phyloP scores from a whole-genome alignment of 23 tunicate genomes.

The Ascidia mentula region DNA sequence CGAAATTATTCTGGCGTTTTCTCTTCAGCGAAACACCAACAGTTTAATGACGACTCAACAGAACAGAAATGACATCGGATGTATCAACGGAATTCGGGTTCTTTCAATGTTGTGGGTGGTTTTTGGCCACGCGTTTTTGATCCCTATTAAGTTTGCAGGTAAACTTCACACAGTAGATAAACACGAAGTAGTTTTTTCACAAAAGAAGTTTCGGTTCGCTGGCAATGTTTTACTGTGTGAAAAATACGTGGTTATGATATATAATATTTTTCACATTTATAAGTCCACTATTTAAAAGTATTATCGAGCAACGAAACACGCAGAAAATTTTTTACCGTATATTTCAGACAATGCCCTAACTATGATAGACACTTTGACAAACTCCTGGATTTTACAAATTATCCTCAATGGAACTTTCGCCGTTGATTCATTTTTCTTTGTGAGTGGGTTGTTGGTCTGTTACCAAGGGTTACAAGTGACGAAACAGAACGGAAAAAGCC shows the following conservation, averaged over 20 bases:
- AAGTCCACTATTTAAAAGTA: no score
- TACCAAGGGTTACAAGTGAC: not conserved
- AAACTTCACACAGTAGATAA: no score
- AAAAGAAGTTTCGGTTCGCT: no score
- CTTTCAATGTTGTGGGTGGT: not conserved
- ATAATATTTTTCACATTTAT: no score
- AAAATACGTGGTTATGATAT: no score
- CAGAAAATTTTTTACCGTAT: no score
- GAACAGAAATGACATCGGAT: not conserved
- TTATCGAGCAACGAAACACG: no score
- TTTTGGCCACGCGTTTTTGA: not conserved
- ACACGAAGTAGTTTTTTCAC: no score
- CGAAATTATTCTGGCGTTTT: no score
- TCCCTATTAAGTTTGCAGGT: conserved; percentile 7
- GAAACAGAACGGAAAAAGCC: not conserved
- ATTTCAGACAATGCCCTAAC: not conserved
- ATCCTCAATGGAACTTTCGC: not conserved
- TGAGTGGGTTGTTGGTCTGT: not conserved
- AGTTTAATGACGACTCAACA: not conserved
- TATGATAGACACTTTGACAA: not conserved
- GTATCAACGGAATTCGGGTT: not conserved
- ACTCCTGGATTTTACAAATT: not conserved
- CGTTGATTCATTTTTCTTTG: not conserved
- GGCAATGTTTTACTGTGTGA: no score
- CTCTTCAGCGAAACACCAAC: not conserved